A percentile compares a stretch with the other conserved stretches of the same genome.
These are phyloP conservation scores for Microctonus hyperodae DNA, from an alignment of 2,888 invertebrate species.

Conservation along the genomic window DNA sequence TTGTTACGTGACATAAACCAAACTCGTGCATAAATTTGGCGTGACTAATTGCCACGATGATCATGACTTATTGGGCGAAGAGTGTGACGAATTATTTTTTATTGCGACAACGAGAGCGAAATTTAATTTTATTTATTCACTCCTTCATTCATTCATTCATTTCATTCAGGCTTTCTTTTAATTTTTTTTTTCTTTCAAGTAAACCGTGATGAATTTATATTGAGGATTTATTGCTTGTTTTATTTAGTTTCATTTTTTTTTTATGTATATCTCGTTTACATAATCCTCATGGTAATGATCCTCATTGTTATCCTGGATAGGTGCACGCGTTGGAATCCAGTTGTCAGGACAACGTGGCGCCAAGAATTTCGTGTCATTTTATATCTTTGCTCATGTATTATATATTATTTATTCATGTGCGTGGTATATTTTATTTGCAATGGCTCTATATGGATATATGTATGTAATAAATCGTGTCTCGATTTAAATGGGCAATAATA, in stretches of 20 bases:
- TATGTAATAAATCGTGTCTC: neutral
- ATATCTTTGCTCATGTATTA: neutral
- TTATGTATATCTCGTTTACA: neutral
- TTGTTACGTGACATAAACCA: no score
- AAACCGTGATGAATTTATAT: neutral
- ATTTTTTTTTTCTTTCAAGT: neutral
- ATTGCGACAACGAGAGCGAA: neutral
- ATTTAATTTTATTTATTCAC: neutral
- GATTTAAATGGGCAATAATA: neutral
- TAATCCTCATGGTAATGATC: neutral
- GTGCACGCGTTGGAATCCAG: neutral
- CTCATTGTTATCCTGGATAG: neutral
- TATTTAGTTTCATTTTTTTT: neutral
- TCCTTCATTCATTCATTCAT: neutral
- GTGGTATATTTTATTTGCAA: neutral
- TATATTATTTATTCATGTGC: neutral
- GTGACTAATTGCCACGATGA: conserved; percentile 15
- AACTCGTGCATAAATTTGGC: neutral
- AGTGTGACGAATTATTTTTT: neutral
- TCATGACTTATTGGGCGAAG: conserved; percentile 11
- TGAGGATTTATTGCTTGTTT: neutral
- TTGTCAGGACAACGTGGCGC: conserved; percentile 2
- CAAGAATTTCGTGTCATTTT: neutral
- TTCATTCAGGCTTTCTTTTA: neutral
- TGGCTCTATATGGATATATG: neutral